Percentiles rank a stretch among this genome's conserved stretches.
These are phyloP conservation scores for Theristicus caerulescens DNA, from an alignment of 2,113 vertebrate species.

Conservation along the genomic window DNA sequence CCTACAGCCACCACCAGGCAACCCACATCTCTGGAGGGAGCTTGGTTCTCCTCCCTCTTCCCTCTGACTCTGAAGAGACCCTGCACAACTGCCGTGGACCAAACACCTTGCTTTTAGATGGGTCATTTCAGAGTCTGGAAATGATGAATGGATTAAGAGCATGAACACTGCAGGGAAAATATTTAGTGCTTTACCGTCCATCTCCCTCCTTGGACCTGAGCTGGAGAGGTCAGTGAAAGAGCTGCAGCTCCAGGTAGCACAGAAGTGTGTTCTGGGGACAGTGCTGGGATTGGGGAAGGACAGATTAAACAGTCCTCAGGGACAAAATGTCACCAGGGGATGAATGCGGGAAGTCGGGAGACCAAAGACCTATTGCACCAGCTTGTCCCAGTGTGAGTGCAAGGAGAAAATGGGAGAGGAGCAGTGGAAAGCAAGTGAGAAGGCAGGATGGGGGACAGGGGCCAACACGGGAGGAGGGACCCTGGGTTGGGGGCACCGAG, in stretches of 20 bases:
- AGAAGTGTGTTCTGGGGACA: not conserved
- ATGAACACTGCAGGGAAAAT: not conserved
- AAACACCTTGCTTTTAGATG: too few species aligned
- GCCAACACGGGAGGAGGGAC: not conserved
- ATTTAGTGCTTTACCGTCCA: not conserved
- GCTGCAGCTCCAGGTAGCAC: not conserved
- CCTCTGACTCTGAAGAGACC: not conserved
- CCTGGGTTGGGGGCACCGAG: not conserved
- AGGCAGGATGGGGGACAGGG: not conserved
- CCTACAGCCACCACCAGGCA: not conserved
- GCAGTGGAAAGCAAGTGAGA: not conserved
- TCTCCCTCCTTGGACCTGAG: not conserved
- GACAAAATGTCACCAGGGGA: not conserved
- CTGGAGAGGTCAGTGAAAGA: not conserved
- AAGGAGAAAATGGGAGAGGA: not conserved
- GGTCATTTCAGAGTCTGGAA: not conserved
- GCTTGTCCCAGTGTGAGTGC: not conserved
- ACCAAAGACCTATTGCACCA: not conserved
- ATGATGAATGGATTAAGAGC: not conserved
- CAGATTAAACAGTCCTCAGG: not conserved
- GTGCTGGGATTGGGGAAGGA: not conserved
- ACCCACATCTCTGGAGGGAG: not conserved
- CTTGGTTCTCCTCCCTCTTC: not conserved
- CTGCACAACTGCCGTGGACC: not conserved
- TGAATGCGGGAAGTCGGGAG: not conserved